Conservation (phyloP, 2,797 vertebrate genomes). For the Phyllotis vaccarum region DNA sequence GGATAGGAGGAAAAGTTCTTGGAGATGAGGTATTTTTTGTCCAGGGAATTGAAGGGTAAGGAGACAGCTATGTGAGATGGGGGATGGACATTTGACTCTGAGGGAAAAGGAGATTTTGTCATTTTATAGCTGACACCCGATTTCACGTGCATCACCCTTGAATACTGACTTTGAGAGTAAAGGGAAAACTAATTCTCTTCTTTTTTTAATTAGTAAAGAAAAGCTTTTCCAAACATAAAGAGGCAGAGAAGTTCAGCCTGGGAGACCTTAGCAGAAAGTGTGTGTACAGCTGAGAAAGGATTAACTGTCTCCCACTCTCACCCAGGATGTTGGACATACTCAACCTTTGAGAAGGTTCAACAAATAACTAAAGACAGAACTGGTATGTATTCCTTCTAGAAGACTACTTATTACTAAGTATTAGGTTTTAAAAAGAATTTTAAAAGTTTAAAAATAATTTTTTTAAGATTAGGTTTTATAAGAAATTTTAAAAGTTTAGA, state of each 20-base stretch:
- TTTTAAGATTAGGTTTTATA: not conserved
- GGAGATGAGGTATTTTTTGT: not conserved
- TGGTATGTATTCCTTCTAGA: not conserved
- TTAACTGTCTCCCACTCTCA: not conserved
- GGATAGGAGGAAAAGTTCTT: not conserved
- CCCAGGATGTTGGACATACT: not conserved
- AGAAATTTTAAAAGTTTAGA: not conserved
- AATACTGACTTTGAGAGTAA: not conserved
- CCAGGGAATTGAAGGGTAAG: not conserved
- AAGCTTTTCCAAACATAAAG: not conserved
- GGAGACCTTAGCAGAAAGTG: not conserved
- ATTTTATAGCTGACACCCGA: not conserved
- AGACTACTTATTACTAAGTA: too few relatives aligned
- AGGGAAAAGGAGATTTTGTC: not conserved
- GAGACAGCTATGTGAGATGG: not conserved
- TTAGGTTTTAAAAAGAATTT: too few relatives aligned
- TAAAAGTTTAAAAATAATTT: too few relatives aligned
- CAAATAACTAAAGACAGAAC: not conserved
- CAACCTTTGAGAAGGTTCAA: not conserved
- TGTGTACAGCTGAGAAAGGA: not conserved
- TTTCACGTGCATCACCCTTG: not conserved
- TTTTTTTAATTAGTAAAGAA: not conserved
- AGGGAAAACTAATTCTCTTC: not conserved
- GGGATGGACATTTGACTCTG: not conserved
- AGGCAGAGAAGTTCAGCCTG: not conserved